phyloP scores from a whole-genome alignment of 1,140 invertebrate genomes.

The Drosophila equinoxialis region DNA sequence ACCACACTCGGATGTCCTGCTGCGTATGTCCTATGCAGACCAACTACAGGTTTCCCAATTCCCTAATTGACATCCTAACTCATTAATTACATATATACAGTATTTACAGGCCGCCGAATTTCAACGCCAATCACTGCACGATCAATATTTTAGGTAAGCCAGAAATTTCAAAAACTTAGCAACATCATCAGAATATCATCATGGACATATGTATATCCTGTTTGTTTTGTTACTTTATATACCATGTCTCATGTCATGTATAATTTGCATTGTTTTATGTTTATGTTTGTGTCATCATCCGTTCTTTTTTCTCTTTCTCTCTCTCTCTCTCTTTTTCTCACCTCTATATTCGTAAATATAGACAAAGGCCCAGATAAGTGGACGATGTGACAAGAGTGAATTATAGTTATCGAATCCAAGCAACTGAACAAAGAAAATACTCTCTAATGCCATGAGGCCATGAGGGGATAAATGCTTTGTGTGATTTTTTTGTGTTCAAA shows the following conservation, averaged over 20 bases:
- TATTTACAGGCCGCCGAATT: conserved; percentile 83
- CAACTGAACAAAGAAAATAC: conserved; percentile 78
- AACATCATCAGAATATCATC: conserved; percentile 44
- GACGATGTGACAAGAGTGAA: conserved; percentile 47
- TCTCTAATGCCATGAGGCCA: conserved; percentile 46
- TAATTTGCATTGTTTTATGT: conserved; percentile 52
- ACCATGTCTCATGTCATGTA: conserved; percentile 31
- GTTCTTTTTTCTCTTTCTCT: conserved; percentile 49
- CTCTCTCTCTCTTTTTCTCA: conserved; percentile 9
- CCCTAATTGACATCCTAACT: conserved; percentile 61
- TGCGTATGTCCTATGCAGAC: conserved; percentile 83
- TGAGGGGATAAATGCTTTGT: conserved; percentile 68
- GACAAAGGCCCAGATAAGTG: conserved; percentile 83
- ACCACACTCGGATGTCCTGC: conserved; percentile 82
- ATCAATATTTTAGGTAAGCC: conserved; percentile 83
- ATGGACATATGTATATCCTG: conserved; percentile 21
- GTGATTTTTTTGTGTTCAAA: conserved; percentile 81
- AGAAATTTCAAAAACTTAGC: conserved; percentile 1
- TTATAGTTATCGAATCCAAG: conserved; percentile 69
- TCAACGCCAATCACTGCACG: conserved; percentile 82
- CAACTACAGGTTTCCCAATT: conserved; percentile 82
- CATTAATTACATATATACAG: conserved; percentile 83
- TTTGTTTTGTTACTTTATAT: conserved; percentile 21
- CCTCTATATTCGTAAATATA: conserved; percentile 31
- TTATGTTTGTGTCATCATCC: conserved; percentile 60